Percentiles rank a stretch among this genome's conserved stretches.
Conservation (phyloP, 2,797 vertebrate species). For the Telmatherina bonti region DNA sequence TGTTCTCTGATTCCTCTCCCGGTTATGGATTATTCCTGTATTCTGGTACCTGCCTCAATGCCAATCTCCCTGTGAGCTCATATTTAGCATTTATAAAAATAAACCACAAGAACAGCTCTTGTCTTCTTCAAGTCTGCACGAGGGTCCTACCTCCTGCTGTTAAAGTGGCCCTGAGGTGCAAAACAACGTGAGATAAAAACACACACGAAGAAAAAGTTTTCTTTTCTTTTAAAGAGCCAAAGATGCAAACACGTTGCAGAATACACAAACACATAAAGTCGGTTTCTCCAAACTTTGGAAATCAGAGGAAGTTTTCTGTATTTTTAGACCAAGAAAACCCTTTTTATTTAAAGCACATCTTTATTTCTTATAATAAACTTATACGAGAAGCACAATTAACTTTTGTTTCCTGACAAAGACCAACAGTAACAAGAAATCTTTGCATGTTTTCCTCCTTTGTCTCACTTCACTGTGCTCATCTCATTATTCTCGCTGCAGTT, state of each 20-base stretch:
- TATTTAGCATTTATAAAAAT: background rate
- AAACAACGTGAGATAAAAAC: background rate
- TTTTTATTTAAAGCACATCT: background rate
- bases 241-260: background rate
- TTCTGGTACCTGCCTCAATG: background rate
- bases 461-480: constrained; percentile 12
- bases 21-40: background rate
- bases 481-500: constrained; percentile 31
- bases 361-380: background rate
- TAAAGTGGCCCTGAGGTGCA: background rate
- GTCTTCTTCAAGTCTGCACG: background rate
- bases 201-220: constrained; percentile 1
- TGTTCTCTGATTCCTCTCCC: background rate
- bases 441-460: constrained; percentile 1
- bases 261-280: background rate
- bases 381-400: background rate
- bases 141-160: constrained; percentile 6
- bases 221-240: background rate
- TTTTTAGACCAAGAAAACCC: background rate
- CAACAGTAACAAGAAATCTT: background rate
- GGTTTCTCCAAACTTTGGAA: background rate
- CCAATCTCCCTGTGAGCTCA: background rate
- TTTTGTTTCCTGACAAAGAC: background rate
- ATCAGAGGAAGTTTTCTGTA: background rate
- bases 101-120: background rate